Evolutionary conservation across 2,888 invertebrate genomes (phyloP).

Genomic region (Heliconius erato): DNA sequence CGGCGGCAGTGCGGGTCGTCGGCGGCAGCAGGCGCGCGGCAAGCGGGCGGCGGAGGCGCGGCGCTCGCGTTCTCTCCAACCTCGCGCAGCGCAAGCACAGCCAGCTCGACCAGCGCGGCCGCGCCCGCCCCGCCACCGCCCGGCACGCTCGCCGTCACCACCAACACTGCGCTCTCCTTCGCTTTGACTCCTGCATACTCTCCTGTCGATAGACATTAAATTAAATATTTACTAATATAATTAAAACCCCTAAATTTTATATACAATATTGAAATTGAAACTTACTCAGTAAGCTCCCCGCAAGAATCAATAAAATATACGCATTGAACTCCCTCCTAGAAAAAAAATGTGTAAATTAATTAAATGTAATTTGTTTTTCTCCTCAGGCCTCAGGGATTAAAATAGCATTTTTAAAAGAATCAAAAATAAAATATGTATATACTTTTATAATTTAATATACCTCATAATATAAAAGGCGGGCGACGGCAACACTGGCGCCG

Average conservation of each 20-base stretch:
- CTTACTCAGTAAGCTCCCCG: background rate
- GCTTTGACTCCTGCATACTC: background rate
- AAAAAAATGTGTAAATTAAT: background rate
- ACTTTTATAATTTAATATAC: background rate
- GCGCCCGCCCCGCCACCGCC: slow-evolving; percentile 52
- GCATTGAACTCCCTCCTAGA: slow-evolving; percentile 10
- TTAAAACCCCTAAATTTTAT: background rate
- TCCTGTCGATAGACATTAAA: background rate
- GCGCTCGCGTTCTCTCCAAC: slow-evolving; percentile 58
- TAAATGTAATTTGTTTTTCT: background rate
- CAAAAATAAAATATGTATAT: background rate
- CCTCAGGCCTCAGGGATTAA: background rate
- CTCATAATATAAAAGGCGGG: slow-evolving; percentile 14
- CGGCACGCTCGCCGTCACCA: slow-evolving; percentile 54
- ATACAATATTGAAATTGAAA: background rate
- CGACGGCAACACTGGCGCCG: background rate
- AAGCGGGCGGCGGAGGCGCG: slow-evolving; percentile 53
- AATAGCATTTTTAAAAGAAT: background rate
- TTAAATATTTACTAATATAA: background rate
- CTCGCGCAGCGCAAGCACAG: slow-evolving; percentile 55
- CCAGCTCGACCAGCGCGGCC: slow-evolving; percentile 51
- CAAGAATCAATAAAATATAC: slow-evolving; percentile 9
- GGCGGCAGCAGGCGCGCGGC: slow-evolving; percentile 49
- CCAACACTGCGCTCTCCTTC: slow-evolving; percentile 15
- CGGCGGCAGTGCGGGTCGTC: slow-evolving; percentile 55